These are phyloP conservation scores for Turritopsis dohrnii DNA, from an alignment of 30 jellyfish, hydroid and myxozoan species.

Conservation along the genomic window DNA sequence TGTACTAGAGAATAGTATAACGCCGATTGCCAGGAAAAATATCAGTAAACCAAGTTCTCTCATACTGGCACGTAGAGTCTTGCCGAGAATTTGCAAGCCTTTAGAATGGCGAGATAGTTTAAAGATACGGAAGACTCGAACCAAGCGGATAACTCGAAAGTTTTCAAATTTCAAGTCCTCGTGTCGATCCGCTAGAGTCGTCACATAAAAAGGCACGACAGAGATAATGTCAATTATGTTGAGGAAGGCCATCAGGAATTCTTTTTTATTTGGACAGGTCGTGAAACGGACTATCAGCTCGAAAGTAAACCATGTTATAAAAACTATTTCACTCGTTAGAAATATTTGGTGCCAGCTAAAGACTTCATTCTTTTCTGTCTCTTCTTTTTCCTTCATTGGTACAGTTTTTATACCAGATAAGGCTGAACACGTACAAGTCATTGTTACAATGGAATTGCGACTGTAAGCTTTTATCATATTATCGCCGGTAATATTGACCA, in stretches of 20 bases:
- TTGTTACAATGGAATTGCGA: not conserved
- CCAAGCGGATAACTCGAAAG: slow-evolving; percentile 79
- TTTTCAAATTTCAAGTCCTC: slow-evolving; percentile 62
- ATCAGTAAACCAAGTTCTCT: slow-evolving; percentile 85
- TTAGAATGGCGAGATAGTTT: slow-evolving; percentile 89
- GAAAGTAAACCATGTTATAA: slow-evolving; percentile 85
- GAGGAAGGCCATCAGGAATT: slow-evolving; percentile 59
- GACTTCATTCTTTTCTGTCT: not conserved
- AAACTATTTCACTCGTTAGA: slow-evolving; percentile 60
- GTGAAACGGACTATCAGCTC: slow-evolving; percentile 69
- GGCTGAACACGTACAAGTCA: not conserved
- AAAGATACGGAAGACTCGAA: slow-evolving; percentile 86
- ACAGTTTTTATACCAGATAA: not conserved
- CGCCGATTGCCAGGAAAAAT: slow-evolving; percentile 75
- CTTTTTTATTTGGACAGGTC: slow-evolving; percentile 66
- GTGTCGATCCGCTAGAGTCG: slow-evolving; percentile 53
- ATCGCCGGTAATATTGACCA: not conserved
- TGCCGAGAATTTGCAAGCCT: slow-evolving; percentile 86
- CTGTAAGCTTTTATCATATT: not conserved
- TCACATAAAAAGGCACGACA: slow-evolving; percentile 68
- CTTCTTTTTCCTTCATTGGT: not conserved
- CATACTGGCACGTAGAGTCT: slow-evolving; percentile 84
- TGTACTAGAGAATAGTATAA: slow-evolving; percentile 81
- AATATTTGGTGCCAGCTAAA: slow-evolving; percentile 52
- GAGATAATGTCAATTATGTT: slow-evolving; percentile 75